phyloP scores from a whole-genome alignment of 2,113 vertebrate species.

The Hyperopisus bebe region DNA sequence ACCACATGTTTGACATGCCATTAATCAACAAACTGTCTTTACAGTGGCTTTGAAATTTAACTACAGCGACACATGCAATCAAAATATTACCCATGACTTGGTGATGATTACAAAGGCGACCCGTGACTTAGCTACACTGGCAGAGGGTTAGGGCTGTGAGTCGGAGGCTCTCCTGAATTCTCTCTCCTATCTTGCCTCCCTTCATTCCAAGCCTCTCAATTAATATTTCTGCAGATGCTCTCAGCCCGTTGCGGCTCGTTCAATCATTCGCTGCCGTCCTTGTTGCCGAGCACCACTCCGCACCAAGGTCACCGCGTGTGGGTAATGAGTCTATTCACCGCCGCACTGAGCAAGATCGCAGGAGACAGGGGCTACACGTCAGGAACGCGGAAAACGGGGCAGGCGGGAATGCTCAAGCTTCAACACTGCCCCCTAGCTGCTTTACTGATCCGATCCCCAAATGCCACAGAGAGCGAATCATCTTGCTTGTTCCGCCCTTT shows the following conservation, averaged over 20 bases:
- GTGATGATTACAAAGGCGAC: neutral
- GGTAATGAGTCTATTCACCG: slow-evolving; percentile 19
- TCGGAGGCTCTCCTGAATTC: neutral
- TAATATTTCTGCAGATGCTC: neutral
- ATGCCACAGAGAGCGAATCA: neutral
- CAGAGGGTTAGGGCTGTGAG: neutral
- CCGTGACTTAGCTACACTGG: neutral
- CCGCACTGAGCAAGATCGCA: neutral
- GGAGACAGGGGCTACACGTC: neutral
- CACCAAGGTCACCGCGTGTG: neutral
- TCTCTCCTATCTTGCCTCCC: neutral
- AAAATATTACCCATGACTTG: neutral
- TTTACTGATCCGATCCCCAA: neutral
- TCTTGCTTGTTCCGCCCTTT: neutral
- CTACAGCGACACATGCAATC: neutral
- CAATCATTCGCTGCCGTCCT: slow-evolving; percentile 4
- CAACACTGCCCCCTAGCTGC: neutral
- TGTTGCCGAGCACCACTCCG: neutral
- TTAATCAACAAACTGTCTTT: neutral
- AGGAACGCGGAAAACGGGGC: neutral
- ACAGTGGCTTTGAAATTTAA: neutral
- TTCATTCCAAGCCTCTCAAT: neutral
- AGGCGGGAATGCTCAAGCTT: neutral
- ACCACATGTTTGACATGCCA: neutral
- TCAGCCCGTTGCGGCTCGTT: neutral